Evolutionary conservation across 2,797 vertebrate genomes (phyloP).

Genomic region (Mus caroli): DNA sequence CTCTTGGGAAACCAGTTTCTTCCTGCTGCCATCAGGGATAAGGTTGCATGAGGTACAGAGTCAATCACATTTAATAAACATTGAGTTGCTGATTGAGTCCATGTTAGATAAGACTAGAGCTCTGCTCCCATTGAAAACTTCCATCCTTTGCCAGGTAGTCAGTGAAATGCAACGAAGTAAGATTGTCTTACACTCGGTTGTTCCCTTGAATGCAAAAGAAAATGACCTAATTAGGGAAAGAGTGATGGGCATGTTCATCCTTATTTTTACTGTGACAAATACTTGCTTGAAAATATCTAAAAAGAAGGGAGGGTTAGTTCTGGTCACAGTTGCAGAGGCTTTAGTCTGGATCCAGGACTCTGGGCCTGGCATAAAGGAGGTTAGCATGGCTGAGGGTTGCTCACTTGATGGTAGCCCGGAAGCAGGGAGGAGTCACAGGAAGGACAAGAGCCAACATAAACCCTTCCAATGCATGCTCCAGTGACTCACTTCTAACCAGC

Average conservation of each 20-base stretch:
- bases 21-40: not conserved
- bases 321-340: not conserved
- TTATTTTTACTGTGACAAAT: not conserved
- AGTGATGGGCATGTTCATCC: no score
- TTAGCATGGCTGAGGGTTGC: not conserved
- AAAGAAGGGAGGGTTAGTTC: not conserved
- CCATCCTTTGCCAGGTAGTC: not conserved
- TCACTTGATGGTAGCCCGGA: not conserved
- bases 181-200: not conserved
- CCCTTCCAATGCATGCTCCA: no score
- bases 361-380: not conserved
- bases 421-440: not conserved
- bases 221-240: not conserved
- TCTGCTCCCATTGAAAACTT: not conserved
- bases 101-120: not conserved
- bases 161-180: not conserved
- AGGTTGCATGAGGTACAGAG: not conserved
- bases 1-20: not conserved
- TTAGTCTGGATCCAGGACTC: not conserved
- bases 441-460: not conserved
- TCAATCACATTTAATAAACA: not conserved
- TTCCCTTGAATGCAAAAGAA: not conserved
- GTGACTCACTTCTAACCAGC: not conserved
- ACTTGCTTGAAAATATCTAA: no score
- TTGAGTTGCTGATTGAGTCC: not conserved